Evolutionary conservation across 2,113 vertebrate genomes (phyloP).

Genomic region (Poicephalus meyeri): DNA sequence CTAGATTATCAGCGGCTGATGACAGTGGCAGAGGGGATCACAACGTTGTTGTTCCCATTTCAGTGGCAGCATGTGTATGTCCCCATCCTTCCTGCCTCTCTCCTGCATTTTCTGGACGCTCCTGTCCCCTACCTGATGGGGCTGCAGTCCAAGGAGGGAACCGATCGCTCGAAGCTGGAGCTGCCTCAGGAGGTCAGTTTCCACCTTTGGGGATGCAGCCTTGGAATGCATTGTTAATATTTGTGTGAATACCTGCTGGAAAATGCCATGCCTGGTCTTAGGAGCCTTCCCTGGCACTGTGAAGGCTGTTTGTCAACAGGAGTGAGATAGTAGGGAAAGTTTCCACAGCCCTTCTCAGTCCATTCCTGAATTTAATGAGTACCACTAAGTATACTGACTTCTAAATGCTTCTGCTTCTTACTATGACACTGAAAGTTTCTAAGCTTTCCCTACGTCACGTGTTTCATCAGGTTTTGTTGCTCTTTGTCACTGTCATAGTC

Average conservation of each 20-base stretch:
- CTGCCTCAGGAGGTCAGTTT: constrained; percentile 92
- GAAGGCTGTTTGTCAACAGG: background rate
- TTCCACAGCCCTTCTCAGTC: background rate
- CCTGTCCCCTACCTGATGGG: constrained; percentile 97
- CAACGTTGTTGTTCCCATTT: constrained; percentile 92
- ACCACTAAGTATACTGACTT: background rate
- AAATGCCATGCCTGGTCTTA: background rate
- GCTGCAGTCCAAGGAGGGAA: constrained; percentile 91
- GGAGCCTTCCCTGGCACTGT: background rate
- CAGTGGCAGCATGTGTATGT: constrained; percentile 98
- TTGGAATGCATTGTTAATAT: fast-evolving
- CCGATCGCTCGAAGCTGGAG: constrained; percentile 92
- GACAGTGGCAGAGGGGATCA: constrained; percentile 93
- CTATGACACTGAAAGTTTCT: background rate
- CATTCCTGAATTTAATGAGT: background rate
- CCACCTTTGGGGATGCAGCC: fast-evolving
- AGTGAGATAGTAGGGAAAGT: background rate
- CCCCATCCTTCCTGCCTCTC: constrained; percentile 92
- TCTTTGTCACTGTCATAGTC: background rate
- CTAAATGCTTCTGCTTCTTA: background rate
- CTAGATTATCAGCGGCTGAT: constrained; percentile 96
- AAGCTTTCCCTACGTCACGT: background rate
- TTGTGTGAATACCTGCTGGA: background rate
- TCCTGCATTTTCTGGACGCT: constrained; percentile 94
- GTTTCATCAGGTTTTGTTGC: background rate